A percentile compares a stretch with the other conserved stretches of the same genome.
phyloP scores from a whole-genome alignment of 2,888 invertebrate genomes.

The Drosophila algonquin region DNA sequence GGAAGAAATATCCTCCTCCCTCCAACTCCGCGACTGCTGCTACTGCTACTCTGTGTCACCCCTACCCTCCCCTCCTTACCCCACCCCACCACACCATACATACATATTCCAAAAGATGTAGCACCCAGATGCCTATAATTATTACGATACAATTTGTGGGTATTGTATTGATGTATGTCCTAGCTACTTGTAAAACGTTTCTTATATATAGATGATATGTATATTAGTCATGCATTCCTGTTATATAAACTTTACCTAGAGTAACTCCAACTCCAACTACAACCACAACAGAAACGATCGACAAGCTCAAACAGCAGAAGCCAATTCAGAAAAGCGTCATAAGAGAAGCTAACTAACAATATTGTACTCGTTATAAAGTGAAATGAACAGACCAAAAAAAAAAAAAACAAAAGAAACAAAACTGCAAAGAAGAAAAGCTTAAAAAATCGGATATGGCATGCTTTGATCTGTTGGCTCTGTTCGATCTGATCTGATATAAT shows the following conservation, averaged over 20 bases:
- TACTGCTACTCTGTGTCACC: conserved; percentile 1
- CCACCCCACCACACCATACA: conserved; percentile 11
- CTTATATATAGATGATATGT: conserved; percentile 35
- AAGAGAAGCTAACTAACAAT: conserved; percentile 69
- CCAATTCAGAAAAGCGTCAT: conserved; percentile 57
- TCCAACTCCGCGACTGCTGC: conserved; percentile 18
- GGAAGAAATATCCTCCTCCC: conserved; percentile 66
- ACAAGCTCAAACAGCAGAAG: conserved; percentile 64
- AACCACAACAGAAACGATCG: conserved; percentile 49
- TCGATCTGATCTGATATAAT: conserved; percentile 9
- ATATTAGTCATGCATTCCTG: conserved; percentile 78
- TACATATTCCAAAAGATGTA: conserved; percentile 28
- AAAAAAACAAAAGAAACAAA: conserved; percentile 32
- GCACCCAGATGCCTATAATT: conserved; percentile 51
- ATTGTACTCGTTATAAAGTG: conserved; percentile 44
- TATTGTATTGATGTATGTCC: conserved; percentile 40
- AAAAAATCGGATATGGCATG: conserved; percentile 51
- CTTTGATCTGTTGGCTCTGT: conserved; percentile 56
- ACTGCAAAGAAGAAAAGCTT: conserved; percentile 28
- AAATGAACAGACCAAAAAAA: conserved; percentile 47
- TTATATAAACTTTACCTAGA: conserved; percentile 72
- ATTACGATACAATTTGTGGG: conserved; percentile 41
- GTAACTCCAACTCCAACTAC: conserved; percentile 38
- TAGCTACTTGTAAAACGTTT: conserved; percentile 68
- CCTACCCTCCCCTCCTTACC: neutral